Percentiles rank a stretch among this genome's conserved stretches.
Conservation (phyloP, 2,797 vertebrate genomes). For the Bryconaethiops microstoma region DNA sequence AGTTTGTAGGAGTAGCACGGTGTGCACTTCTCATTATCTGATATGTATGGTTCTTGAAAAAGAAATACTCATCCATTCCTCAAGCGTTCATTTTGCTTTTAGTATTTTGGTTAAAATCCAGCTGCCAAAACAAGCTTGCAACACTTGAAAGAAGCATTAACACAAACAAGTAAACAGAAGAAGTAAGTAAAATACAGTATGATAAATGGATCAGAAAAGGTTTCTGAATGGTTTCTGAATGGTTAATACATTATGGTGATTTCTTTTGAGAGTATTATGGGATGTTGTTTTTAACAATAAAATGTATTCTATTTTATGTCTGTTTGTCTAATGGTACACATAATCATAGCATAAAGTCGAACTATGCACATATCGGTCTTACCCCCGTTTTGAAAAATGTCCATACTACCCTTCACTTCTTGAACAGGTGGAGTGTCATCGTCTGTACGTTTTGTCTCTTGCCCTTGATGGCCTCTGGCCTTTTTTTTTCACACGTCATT, state of each 20-base stretch:
- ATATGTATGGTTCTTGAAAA: too few species aligned
- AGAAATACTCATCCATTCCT: too few species aligned
- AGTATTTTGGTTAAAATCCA: not conserved
- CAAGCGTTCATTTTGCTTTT: not conserved
- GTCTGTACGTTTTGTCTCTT: not conserved
- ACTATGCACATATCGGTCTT: too few species aligned
- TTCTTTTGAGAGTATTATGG: too few species aligned
- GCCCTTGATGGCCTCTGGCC: not conserved
- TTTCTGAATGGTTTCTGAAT: not conserved
- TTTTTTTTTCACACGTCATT: conserved; percentile 28
- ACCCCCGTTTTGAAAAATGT: not conserved
- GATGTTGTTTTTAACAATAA: too few species aligned
- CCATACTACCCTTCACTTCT: not conserved
- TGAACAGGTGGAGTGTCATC: conserved; percentile 22
- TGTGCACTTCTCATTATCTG: not conserved
- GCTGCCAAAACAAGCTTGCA: not conserved
- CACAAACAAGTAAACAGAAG: not conserved
- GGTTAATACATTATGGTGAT: not conserved
- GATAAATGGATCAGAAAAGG: too few species aligned
- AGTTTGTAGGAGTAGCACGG: not conserved
- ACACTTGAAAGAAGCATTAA: not conserved
- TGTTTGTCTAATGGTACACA: too few species aligned
- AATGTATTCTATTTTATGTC: too few species aligned
- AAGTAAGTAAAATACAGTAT: not conserved
- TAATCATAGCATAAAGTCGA: too few species aligned